Evolutionary conservation across 2,888 invertebrate genomes (phyloP), one percentile per base, ranked within the genome.

Genomic region (Agonopterix subpropinquella): DNA sequence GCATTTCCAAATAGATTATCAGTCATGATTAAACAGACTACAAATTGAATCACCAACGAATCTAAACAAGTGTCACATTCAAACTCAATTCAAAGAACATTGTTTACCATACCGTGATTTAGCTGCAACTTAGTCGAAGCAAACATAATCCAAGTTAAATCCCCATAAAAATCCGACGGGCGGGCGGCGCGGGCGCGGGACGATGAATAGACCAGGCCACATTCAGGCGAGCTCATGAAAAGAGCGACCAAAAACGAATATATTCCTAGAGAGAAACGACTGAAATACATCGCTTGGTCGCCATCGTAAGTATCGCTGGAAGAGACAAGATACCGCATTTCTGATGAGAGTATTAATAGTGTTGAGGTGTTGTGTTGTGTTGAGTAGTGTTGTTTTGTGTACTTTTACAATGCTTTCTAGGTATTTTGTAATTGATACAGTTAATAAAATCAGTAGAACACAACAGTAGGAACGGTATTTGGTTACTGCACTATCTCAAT

Each of bases 211-310:
- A 81, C 69, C 75, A 74, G 78, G 68, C 76, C 75, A 73, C 80
- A 81, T 82, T 79, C 80, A 81, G 66, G 68, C 65, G 67, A 73
- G 73, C 77, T 78, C 77, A 77, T 81, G 83, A 83, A 84, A 82
- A 81, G 83, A 82, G 71, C 78, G 67, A 81, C 80, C 79, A 74
- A 80, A 80, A 80, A 72, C 77, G 77, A 80, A 83, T 82, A 80
- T 77, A 80, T 81, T 80, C 68, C 62, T 58, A 61, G 62, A 70
- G 80, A 80, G 77, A 70, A 78, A 77, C 80, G 75, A 71, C 78
- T 80, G 73, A 79, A 80, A 84, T 81, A 83, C 77, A 75, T 79
- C 71, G 74, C 70, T 55, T 63, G 62, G 68, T 73, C 61, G 66
- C 54, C 50, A 49, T 11, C 53, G 47, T 48, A 11, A 36, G 41